Evolutionary conservation across 1,140 invertebrate genomes (phyloP).

Genomic region (Neocloeon triangulifer): DNA sequence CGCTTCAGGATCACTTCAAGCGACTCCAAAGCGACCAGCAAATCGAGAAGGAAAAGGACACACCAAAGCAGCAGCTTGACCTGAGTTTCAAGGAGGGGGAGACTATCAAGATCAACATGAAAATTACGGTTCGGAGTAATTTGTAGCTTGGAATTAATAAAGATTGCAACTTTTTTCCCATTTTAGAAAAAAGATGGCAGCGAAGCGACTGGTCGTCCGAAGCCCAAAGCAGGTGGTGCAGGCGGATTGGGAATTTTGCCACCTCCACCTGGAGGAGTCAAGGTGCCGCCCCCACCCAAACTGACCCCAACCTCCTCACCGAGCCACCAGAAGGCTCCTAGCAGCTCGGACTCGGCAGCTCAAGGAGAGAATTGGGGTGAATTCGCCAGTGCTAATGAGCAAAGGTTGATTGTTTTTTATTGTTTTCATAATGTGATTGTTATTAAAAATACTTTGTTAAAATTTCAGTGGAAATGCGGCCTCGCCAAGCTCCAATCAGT

Average conservation of each 20-base stretch:
- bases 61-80: slow-evolving; percentile 64
- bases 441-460: too few relatives aligned
- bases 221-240: slow-evolving; percentile 29
- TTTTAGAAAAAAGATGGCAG: slow-evolving; percentile 69
- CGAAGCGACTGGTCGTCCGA: slow-evolving; percentile 35
- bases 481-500: slow-evolving; percentile 16
- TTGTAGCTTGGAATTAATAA: slow-evolving; percentile 7
- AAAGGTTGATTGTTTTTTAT: slow-evolving; percentile 17
- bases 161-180: too few relatives aligned
- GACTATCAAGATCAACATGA: slow-evolving; percentile 97
- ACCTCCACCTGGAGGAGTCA: slow-evolving; percentile 57
- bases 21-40: slow-evolving; percentile 83
- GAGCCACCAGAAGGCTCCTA: slow-evolving; percentile 30
- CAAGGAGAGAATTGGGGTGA: slow-evolving; percentile 38
- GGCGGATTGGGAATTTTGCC: slow-evolving; percentile 41
- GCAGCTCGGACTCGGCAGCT: slow-evolving; percentile 8
- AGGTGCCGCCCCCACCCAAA: slow-evolving; percentile 38
- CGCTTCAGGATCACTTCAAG: slow-evolving; percentile 96
- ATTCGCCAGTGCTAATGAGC: slow-evolving; percentile 36
- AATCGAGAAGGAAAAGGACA: slow-evolving; percentile 55
- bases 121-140: slow-evolving; percentile 54
- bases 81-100: slow-evolving; percentile 96
- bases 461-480: slow-evolving; percentile 19
- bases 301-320: slow-evolving; percentile 36
- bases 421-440: too few relatives aligned